Evolutionary conservation across 2,888 invertebrate species (phyloP), one percentile per base, ranked within the genome.

Genomic region (Crossocerus cetratus): DNA sequence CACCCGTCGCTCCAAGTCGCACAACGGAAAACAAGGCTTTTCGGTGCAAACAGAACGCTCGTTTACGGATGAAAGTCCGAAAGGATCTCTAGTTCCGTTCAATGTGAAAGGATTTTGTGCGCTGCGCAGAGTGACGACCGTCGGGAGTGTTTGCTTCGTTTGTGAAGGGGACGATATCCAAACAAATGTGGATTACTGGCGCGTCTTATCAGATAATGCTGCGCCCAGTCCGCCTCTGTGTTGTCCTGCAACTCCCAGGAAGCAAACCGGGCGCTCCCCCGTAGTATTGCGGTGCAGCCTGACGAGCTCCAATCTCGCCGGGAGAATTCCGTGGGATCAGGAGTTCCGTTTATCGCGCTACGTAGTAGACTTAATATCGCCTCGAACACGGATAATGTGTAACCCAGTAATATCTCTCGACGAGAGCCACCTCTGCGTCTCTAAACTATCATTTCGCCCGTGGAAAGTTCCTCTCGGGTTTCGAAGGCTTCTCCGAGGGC

Each of bases 31-130:
- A 76, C 65, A 59, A 62, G 71, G 76, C 68, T 78, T 80, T 81
- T 81, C 66, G 70, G 66, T 32, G 32, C 32, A 32, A 4, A 32
- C 32, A 32, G 1, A 32, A 32, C 32, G 32, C 32, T 53, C 21
- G 43, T 43, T 43, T 14, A 71, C 22, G 53, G 43, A 82, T 78
- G 83, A 82, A 82, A 82, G 83, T 78, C 60, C 43, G 58, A 59
- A 53, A 49, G 49, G 16, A 16, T 32, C n/a, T 57, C 21, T 21
- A 21, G 45, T 58, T 22, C 49, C 66, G 74, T 54, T 64, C 32
- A 20, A 32, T 43, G 80, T 77, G 81, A 81, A 81, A 81, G 77
- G 78, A 79, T 56, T 66, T 49, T 53, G 54, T n/a, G 32, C 16
- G 64, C 75, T 32, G 11, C 32, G 32, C 32, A 32, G n/a, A n/a